phyloP scores from a whole-genome alignment of 2,888 invertebrate genomes.

The Dasysyrphus albostriatus region DNA sequence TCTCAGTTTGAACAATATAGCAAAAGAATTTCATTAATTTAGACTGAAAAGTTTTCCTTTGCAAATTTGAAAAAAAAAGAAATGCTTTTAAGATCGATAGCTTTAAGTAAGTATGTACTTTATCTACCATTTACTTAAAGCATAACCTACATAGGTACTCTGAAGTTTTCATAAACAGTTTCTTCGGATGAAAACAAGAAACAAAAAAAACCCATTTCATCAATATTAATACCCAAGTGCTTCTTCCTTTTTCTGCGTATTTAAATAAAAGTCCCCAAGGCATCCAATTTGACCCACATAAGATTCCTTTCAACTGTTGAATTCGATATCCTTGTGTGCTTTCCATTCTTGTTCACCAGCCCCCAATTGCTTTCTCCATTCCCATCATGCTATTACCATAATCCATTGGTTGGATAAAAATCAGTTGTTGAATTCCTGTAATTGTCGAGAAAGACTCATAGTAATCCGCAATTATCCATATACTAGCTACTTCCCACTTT shows the following conservation, averaged over 20 bases:
- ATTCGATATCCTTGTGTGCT: slow-evolving; percentile 39
- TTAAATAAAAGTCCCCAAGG: slow-evolving; percentile 20
- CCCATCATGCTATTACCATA: slow-evolving; percentile 58
- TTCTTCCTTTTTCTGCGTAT: slow-evolving; percentile 22
- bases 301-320: slow-evolving; percentile 60
- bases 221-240: slow-evolving; percentile 8
- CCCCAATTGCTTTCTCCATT: neutral
- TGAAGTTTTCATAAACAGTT: neutral
- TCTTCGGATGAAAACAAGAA: neutral
- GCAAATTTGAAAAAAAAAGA: no score
- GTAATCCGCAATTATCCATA: slow-evolving; percentile 72
- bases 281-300: slow-evolving; percentile 46
- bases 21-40: no score
- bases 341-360: neutral
- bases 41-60: no score
- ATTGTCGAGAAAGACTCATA: slow-evolving; percentile 65
- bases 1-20: no score
- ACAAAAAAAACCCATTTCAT: neutral
- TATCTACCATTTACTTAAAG: no score
- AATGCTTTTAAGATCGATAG: no score
- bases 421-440: slow-evolving; percentile 71
- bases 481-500: slow-evolving; percentile 46
- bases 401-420: slow-evolving; percentile 72
- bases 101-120: no score
- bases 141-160: neutral